Conservation (phyloP, 1,140 invertebrate species). For the Holotrichia oblita region DNA sequence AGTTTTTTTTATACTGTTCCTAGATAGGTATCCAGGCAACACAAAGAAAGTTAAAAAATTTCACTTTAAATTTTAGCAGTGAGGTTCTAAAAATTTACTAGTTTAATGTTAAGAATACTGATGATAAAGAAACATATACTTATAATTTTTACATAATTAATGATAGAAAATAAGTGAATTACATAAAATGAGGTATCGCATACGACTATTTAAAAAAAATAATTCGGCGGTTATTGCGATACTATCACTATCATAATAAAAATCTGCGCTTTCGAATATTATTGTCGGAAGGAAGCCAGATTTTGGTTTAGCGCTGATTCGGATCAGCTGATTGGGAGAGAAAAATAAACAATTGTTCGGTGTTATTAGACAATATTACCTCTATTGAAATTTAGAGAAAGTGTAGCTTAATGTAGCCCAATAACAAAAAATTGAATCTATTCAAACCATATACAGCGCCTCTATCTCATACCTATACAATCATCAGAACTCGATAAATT, state of each 20-base stretch:
- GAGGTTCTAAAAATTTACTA: background rate
- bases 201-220: background rate
- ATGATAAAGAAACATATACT: background rate
- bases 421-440: background rate
- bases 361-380: conserved; percentile 33
- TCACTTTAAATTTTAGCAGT: conserved; percentile 5
- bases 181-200: background rate
- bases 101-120: conserved; percentile 29
- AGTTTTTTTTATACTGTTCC: background rate
- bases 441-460: background rate
- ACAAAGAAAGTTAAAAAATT: no score
- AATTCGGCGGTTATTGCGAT: background rate
- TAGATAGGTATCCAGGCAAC: background rate
- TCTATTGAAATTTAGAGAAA: conserved; percentile 28
- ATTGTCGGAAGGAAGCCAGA: background rate
- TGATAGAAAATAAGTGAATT: background rate
- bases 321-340: background rate
- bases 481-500: background rate
- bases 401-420: conserved; percentile 30
- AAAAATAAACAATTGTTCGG: conserved; percentile 14
- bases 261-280: background rate
- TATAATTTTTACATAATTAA: conserved; percentile 23
- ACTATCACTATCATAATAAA: background rate
- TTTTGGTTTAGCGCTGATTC: background rate
- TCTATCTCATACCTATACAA: background rate